Conservation (phyloP, 2,888 invertebrate genomes). For the Laothoe populi region DNA sequence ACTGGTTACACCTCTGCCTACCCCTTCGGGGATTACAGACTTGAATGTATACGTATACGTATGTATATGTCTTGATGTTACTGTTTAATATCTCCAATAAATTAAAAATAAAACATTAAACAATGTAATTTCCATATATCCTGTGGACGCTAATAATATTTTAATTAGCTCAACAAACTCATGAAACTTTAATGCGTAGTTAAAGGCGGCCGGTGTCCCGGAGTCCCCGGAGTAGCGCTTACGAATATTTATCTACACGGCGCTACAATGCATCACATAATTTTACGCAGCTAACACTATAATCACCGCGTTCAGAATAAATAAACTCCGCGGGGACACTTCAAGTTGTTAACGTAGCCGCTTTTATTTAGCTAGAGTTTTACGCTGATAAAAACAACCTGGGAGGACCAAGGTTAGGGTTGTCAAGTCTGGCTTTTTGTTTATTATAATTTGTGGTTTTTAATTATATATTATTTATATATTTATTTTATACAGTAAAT, state of each 20-base stretch:
- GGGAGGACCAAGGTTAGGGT: conserved; percentile 14
- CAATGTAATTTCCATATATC: not conserved
- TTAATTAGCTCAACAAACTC: conserved; percentile 15
- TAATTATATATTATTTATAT: too few species aligned
- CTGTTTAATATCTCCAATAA: too few species aligned
- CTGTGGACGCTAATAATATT: not conserved
- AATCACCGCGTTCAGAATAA: conserved; percentile 51
- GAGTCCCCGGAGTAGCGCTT: conserved; percentile 37
- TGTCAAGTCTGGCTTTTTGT: conserved; percentile 24
- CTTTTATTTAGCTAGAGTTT: conserved; percentile 49
- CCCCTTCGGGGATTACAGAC: too few species aligned
- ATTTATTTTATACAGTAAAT: too few species aligned
- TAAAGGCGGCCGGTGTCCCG: conserved; percentile 32
- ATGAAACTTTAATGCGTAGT: conserved; percentile 20
- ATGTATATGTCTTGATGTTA: too few species aligned
- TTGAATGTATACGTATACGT: too few species aligned
- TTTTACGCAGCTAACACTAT: conserved; percentile 47
- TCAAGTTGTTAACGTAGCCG: conserved; percentile 42
- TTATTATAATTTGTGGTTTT: too few species aligned
- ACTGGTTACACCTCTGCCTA: too few species aligned
- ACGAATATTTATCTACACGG: conserved; percentile 47
- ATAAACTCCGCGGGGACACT: conserved; percentile 54
- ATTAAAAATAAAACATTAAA: not conserved
- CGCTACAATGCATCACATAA: conserved; percentile 44
- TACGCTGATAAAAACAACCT: conserved; percentile 49